Conservation (phyloP, 1,140 invertebrate genomes). For the Drosophila murphyi region DNA sequence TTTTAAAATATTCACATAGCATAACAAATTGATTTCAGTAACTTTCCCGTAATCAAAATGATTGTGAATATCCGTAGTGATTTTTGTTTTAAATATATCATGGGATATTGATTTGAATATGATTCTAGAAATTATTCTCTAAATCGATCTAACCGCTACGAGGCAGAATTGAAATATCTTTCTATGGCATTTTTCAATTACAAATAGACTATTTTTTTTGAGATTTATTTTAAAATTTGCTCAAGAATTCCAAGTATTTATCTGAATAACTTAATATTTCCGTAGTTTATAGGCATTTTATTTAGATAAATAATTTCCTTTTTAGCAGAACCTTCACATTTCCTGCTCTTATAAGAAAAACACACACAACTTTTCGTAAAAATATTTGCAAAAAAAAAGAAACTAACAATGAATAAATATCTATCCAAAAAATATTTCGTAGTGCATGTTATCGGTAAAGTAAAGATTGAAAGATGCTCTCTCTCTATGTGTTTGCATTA, state of each 20-base stretch:
- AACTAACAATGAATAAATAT: conserved; percentile 11
- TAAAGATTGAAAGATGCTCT: conserved; percentile 43
- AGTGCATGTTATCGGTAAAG: conserved; percentile 41
- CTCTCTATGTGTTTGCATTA: conserved; percentile 70
- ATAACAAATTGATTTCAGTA: background rate
- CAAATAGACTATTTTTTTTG: background rate
- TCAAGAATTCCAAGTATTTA: conserved; percentile 3
- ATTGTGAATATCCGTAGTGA: no score
- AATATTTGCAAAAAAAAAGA: conserved; percentile 13
- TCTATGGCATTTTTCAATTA: no score
- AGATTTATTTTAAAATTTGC: conserved; percentile 2
- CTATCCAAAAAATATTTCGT: conserved; percentile 40
- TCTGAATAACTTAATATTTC: background rate
- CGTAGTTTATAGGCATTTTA: background rate
- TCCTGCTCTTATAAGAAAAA: background rate
- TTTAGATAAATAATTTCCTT: background rate
- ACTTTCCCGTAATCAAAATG: background rate
- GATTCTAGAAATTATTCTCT: background rate
- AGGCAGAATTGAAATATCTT: no score
- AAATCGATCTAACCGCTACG: no score
- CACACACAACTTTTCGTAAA: conserved; percentile 16
- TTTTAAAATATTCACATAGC: background rate
- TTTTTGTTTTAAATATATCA: background rate
- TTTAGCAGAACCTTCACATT: background rate
- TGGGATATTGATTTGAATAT: background rate